Conservation (phyloP, 2,113 vertebrate species). For the Daboia siamensis region DNA sequence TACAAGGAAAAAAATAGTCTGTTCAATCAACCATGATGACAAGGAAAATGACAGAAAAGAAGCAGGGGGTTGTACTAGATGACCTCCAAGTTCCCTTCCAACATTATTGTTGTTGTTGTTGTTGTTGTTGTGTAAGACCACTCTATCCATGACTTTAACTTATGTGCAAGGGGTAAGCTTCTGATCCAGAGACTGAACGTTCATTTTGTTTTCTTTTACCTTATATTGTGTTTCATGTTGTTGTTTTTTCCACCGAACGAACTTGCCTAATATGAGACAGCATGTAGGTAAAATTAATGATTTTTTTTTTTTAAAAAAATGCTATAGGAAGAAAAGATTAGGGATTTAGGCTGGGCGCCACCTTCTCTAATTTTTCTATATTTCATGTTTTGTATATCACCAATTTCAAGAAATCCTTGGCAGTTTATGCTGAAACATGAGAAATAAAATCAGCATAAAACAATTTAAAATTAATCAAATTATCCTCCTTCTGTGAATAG, state of each 20-base stretch:
- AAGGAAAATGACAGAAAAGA: background rate
- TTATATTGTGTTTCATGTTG: background rate
- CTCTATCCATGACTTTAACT: background rate
- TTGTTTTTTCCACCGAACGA: background rate
- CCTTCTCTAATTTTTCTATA: background rate
- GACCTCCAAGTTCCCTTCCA: too few species aligned
- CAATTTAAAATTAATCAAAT: background rate
- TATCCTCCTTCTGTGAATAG: background rate
- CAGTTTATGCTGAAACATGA: background rate
- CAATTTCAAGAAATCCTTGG: background rate
- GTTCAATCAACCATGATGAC: background rate
- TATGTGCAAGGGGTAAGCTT: background rate
- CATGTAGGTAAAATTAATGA: background rate
- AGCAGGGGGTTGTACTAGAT: too few species aligned
- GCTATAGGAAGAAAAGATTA: background rate
- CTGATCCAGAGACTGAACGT: background rate
- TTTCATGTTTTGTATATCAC: background rate
- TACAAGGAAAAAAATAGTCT: background rate
- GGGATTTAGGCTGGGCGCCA: background rate
- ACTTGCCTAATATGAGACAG: background rate
- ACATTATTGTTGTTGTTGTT: too few species aligned
- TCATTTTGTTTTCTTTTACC: background rate
- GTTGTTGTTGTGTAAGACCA: background rate
- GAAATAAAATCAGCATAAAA: background rate
- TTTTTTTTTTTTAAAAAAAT: background rate